phyloP scores from a whole-genome alignment of 2,888 invertebrate genomes.

The Aporophyla lueneburgensis region DNA sequence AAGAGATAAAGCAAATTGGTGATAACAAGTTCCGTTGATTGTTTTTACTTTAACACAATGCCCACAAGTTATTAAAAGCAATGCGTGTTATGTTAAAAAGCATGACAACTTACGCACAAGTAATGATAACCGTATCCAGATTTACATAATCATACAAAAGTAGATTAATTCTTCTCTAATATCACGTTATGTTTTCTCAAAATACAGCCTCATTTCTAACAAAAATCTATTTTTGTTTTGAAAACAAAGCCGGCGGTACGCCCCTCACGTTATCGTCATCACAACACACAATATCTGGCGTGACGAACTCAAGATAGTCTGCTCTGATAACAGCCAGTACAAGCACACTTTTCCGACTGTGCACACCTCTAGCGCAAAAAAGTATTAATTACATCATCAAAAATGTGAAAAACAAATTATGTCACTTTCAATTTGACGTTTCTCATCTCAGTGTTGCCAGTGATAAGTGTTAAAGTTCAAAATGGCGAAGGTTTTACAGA shows the following conservation, averaged over 20 bases:
- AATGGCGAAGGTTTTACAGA: slow-evolving; percentile 85
- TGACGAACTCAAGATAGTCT: slow-evolving; percentile 88
- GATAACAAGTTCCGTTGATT: slow-evolving; percentile 41
- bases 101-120: not conserved
- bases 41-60: slow-evolving; percentile 32
- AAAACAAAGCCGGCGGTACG: slow-evolving; percentile 69
- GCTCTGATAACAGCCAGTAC: slow-evolving; percentile 87
- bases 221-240: slow-evolving; percentile 64
- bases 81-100: slow-evolving; percentile 1
- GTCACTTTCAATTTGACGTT: slow-evolving; percentile 64
- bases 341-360: slow-evolving; percentile 79
- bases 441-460: slow-evolving; percentile 69
- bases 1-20: slow-evolving; percentile 31
- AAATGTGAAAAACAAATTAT: slow-evolving; percentile 45
- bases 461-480: slow-evolving; percentile 60
- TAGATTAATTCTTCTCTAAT: not conserved
- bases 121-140: not conserved
- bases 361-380: slow-evolving; percentile 75
- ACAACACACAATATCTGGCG: slow-evolving; percentile 87
- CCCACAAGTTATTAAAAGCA: slow-evolving; percentile 2
- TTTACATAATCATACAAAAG: slow-evolving; percentile 1
- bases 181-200: slow-evolving; percentile 23
- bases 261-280: slow-evolving; percentile 83
- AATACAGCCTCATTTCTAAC: slow-evolving; percentile 50
- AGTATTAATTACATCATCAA: slow-evolving; percentile 41